Conservation (phyloP, 2,888 invertebrate species). For the Heliconius ethilla region DNA sequence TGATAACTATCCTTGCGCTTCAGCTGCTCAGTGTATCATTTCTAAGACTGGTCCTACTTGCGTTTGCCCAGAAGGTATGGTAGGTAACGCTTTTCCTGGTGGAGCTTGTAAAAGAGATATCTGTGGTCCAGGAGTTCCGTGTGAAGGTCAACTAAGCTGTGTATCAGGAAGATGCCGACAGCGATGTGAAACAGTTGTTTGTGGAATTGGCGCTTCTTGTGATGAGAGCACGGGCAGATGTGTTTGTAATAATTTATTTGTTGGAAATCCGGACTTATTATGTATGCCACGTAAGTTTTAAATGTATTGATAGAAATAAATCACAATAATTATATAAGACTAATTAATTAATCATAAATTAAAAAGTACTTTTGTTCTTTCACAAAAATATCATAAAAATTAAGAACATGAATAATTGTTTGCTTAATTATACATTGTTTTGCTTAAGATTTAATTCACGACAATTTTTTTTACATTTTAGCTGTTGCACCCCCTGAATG, state of each 20-base stretch:
- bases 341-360: background rate
- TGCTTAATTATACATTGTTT: background rate
- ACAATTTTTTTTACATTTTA: slow-evolving; percentile 60
- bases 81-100: slow-evolving; percentile 95
- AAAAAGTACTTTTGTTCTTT: background rate
- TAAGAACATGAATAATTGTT: background rate
- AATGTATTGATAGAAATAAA: background rate
- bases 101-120: slow-evolving; percentile 91
- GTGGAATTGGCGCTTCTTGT: slow-evolving; percentile 94
- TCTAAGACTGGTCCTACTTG: slow-evolving; percentile 93
- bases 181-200: slow-evolving; percentile 92
- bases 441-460: background rate
- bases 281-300: slow-evolving; percentile 93
- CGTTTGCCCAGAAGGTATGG: slow-evolving; percentile 92
- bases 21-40: slow-evolving; percentile 92
- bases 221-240: slow-evolving; percentile 91
- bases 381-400: background rate
- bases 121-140: slow-evolving; percentile 89
- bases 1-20: slow-evolving; percentile 88
- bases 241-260: slow-evolving; percentile 92
- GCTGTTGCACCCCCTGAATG: slow-evolving; percentile 90
- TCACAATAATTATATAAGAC: background rate
- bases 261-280: slow-evolving; percentile 93
- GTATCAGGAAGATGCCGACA: slow-evolving; percentile 94
- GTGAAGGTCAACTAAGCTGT: slow-evolving; percentile 90